Conservation (phyloP, 2,113 vertebrate genomes). For the Zosterops hypoxanthus region DNA sequence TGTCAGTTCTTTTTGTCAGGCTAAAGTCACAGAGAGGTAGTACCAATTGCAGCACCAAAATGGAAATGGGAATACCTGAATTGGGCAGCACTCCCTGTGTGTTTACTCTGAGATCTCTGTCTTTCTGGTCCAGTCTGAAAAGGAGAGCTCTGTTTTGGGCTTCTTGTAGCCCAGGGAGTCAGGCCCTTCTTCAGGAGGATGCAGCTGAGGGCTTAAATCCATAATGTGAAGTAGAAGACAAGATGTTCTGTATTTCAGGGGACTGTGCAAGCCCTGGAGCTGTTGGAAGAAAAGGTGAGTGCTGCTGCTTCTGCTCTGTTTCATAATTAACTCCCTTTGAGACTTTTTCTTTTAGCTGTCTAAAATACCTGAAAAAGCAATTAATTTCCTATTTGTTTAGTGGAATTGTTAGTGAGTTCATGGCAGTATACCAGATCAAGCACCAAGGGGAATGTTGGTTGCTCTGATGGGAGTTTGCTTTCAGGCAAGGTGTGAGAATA, state of each 20-base stretch:
- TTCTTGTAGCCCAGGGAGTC: background rate
- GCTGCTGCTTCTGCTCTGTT: background rate
- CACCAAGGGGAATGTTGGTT: background rate
- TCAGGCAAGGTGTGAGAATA: background rate
- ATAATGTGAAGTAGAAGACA: background rate
- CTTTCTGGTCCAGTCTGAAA: background rate
- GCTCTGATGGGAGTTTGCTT: background rate
- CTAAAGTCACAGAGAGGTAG: background rate
- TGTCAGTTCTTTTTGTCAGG: background rate
- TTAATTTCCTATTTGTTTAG: background rate
- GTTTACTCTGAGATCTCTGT: background rate
- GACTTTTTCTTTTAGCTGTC: background rate
- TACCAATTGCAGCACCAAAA: background rate
- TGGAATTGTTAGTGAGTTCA: background rate
- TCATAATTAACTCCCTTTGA: background rate
- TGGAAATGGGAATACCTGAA: background rate
- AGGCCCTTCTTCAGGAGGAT: background rate
- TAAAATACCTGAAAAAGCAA: background rate
- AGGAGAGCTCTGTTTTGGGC: background rate
- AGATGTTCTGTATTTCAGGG: background rate
- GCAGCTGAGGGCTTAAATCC: background rate
- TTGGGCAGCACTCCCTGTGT: background rate
- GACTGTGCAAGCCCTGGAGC: accelerated
- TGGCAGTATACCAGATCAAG: background rate
- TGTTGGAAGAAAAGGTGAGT: background rate